phyloP scores from a whole-genome alignment of 2,797 vertebrate species.

The Vespertilio murinus region DNA sequence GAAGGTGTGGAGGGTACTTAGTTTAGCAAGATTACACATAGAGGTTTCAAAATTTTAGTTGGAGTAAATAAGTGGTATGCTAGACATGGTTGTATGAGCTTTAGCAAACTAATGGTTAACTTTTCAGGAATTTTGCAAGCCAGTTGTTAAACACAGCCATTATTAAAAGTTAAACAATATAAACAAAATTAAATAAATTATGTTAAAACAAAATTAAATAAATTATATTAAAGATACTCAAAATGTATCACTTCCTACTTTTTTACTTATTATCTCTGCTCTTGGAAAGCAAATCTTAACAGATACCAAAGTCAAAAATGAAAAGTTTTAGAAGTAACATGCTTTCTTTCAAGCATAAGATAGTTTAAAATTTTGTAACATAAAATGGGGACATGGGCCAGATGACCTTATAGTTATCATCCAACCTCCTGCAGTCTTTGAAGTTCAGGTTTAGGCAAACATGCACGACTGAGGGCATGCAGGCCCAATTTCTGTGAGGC shows the following conservation, averaged over 20 bases:
- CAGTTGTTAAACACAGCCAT: background rate
- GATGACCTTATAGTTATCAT: background rate
- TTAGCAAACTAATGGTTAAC: background rate
- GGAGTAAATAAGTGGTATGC: background rate
- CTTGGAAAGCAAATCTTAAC: background rate
- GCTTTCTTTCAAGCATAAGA: constrained; percentile 14
- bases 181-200: constrained; percentile 11
- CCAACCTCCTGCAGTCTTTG: constrained; percentile 31
- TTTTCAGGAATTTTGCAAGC: background rate
- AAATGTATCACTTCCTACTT: background rate
- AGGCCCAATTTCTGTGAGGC: constrained; percentile 45
- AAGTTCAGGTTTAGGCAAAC: background rate
- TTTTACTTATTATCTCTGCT: background rate
- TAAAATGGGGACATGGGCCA: background rate
- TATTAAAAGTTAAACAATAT: constrained; percentile 40
- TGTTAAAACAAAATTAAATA: constrained; percentile 36
- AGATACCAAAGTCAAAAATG: constrained; percentile 33
- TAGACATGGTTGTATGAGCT: background rate
- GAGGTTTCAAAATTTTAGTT: background rate
- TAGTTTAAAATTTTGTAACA: constrained; percentile 23
- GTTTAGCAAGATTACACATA: background rate
- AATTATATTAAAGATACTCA: too few relatives aligned
- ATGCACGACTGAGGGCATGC: background rate
- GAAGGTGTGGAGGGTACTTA: background rate
- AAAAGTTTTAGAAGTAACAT: background rate